Evolutionary conservation across 2,797 vertebrate species (phyloP).

Genomic region (Takifugu rubripes): DNA sequence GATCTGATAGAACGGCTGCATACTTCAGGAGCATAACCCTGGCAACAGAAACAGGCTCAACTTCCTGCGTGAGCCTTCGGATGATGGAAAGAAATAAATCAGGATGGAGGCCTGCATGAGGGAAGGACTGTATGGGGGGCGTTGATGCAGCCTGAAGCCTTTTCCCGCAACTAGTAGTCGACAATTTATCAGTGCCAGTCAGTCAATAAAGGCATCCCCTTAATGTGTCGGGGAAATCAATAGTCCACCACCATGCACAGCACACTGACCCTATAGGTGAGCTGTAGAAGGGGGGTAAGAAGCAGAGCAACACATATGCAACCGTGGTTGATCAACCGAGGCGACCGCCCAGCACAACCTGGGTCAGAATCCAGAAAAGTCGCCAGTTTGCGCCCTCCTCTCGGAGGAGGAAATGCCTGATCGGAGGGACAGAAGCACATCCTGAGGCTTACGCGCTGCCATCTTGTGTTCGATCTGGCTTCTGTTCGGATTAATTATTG

Average conservation of each 20-base stretch:
- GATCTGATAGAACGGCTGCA: constrained; percentile 56
- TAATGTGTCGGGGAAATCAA: constrained; percentile 58
- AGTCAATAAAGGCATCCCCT: constrained; percentile 53
- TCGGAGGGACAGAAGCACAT: no score
- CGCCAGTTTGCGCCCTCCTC: constrained; percentile 1
- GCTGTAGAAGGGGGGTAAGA: constrained; percentile 1
- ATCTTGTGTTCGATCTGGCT: background rate
- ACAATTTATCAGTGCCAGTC: constrained; percentile 56
- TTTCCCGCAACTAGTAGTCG: constrained; percentile 56
- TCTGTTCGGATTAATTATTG: constrained; percentile 5
- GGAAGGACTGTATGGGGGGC: background rate
- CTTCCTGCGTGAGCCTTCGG: constrained; percentile 3
- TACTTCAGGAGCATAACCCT: constrained; percentile 48
- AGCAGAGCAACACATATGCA: constrained; percentile 6
- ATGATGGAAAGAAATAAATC: constrained; percentile 8
- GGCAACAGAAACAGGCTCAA: constrained; percentile 36
- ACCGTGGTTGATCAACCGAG: constrained; percentile 25
- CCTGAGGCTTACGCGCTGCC: no score
- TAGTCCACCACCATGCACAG: constrained; percentile 18
- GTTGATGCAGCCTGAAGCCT: constrained; percentile 35
- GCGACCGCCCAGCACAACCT: constrained; percentile 12
- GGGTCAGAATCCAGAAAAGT: constrained; percentile 11
- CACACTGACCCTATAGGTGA: background rate
- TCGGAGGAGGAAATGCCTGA: no score
- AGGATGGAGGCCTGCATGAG: background rate